phyloP scores from a whole-genome alignment of 1,140 invertebrate genomes.

The Elymnias hypermnestra region DNA sequence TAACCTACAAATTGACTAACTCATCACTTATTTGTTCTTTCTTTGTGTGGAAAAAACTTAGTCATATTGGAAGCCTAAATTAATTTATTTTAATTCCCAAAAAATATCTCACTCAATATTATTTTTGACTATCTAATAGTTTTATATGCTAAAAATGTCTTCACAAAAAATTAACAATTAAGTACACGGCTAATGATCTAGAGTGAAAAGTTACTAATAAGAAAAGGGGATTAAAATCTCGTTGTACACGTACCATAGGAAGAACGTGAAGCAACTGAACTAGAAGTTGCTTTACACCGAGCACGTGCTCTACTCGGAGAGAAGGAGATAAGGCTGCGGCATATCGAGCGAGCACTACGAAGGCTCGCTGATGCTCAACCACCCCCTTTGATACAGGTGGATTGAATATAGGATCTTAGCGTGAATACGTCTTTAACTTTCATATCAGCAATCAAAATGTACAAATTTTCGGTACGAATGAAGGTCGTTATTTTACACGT shows the following conservation, averaged over 20 bases:
- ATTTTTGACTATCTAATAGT: too few relatives aligned
- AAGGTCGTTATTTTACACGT: neutral
- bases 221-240: neutral
- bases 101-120: too few relatives aligned
- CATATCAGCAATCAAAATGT: too few relatives aligned
- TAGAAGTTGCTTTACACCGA: conserved; percentile 87
- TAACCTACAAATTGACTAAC: too few relatives aligned
- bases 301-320: conserved; percentile 86
- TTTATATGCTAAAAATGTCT: too few relatives aligned
- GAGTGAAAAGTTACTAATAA: neutral
- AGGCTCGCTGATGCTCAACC: conserved; percentile 70
- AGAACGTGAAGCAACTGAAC: conserved; percentile 86
- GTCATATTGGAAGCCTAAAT: too few relatives aligned
- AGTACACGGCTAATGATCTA: too few relatives aligned
- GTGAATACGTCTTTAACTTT: conserved; percentile 3
- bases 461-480: neutral
- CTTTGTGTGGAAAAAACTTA: too few relatives aligned
- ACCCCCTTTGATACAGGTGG: conserved; percentile 41
- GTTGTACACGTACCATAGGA: conserved; percentile 70
- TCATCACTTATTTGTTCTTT: too few relatives aligned
- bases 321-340: conserved; percentile 85
- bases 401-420: neutral
- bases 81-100: too few relatives aligned
- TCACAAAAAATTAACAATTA: too few relatives aligned
- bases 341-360: conserved; percentile 85